A percentile compares a stretch with the other conserved stretches of the same genome.
phyloP scores from a whole-genome alignment of 1,140 invertebrate species.

The Ceratosolen solmsi region DNA sequence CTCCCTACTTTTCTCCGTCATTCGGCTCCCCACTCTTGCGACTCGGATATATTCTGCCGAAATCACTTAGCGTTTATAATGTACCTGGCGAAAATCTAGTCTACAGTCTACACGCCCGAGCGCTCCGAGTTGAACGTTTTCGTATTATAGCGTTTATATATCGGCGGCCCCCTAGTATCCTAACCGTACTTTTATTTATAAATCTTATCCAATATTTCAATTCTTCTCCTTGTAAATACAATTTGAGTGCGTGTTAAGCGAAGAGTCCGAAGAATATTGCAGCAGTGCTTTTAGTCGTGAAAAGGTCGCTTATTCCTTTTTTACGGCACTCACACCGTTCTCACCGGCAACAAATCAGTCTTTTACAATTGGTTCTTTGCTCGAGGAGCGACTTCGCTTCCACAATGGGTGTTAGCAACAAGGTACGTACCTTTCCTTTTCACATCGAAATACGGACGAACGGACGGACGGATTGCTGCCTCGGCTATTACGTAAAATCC shows the following conservation, averaged over 20 bases:
- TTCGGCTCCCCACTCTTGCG: neutral
- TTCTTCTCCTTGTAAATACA: neutral
- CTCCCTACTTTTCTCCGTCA: neutral
- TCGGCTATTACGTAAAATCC: conserved; percentile 38
- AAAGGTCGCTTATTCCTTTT: neutral
- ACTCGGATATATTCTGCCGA: conserved; percentile 18
- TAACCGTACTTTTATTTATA: neutral
- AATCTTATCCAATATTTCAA: too few relatives aligned
- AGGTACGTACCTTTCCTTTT: conserved; percentile 52
- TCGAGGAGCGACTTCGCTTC: neutral
- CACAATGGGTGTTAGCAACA: conserved; percentile 55
- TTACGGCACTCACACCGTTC: neutral
- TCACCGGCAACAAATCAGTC: neutral
- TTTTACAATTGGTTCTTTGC: neutral
- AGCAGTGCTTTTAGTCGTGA: neutral
- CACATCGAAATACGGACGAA: neutral
- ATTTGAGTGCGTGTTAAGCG: neutral
- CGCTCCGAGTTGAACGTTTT: conserved; percentile 13
- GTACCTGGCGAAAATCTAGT: conserved; percentile 29
- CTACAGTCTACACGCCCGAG: neutral
- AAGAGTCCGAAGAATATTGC: neutral
- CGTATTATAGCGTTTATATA: neutral
- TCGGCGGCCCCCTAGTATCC: too few relatives aligned
- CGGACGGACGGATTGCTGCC: neutral
- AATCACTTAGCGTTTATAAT: conserved; percentile 9